Evolutionary conservation across 2,888 invertebrate species (phyloP).

Genomic region (Hybos culiciformis): DNA sequence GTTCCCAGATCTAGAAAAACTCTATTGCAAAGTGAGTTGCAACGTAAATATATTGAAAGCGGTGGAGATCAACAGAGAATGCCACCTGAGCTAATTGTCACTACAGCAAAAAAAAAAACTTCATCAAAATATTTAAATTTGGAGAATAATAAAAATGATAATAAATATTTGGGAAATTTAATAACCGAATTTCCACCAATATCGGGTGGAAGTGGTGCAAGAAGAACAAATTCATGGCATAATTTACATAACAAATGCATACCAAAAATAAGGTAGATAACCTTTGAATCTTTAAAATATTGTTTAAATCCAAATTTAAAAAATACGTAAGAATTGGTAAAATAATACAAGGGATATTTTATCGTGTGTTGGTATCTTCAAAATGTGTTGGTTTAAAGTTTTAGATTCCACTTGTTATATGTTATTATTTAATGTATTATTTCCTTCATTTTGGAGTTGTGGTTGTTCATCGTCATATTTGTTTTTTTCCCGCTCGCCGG

Average conservation of each 20-base stretch:
- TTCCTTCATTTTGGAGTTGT: no score
- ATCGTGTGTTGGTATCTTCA: no score
- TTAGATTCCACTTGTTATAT: no score
- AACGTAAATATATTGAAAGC: conserved; percentile 24
- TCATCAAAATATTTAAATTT: not conserved
- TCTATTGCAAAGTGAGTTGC: conserved; percentile 30
- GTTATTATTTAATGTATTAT: no score
- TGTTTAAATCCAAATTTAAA: no score
- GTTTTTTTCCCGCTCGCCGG: no score
- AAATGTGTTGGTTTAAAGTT: no score
- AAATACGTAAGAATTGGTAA: no score
- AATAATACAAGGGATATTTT: no score
- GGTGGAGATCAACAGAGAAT: conserved; percentile 24
- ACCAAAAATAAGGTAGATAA: conserved; percentile 18
- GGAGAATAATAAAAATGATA: not conserved
- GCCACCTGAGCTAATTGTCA: conserved; percentile 38
- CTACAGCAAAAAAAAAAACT: conserved; percentile 27
- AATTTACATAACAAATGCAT: conserved; percentile 24
- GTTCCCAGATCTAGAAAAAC: conserved; percentile 25
- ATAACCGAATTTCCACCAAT: conserved; percentile 21
- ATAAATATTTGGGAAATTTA: conserved; percentile 1
- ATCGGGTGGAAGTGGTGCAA: conserved; percentile 12
- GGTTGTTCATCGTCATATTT: no score
- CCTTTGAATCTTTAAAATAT: not conserved
- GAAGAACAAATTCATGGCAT: conserved; percentile 33